Conservation (phyloP, 1,140 invertebrate species). For the Drosophila pallidifrons region DNA sequence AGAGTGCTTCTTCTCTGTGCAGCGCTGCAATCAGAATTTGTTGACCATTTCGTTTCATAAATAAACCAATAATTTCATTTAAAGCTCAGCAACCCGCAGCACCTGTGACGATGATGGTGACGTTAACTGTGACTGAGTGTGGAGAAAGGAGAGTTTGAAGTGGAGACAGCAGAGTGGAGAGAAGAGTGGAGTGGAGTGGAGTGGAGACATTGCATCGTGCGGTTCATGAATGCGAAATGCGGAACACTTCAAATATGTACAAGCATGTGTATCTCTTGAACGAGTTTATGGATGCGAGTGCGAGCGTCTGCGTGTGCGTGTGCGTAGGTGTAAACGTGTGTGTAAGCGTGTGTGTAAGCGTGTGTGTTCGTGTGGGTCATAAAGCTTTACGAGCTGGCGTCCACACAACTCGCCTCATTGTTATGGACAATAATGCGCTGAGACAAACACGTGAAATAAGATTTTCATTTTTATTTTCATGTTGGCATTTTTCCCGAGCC, state of each 20-base stretch:
- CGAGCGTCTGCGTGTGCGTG: not conserved
- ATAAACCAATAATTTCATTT: slow-evolving; percentile 81
- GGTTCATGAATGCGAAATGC: slow-evolving; percentile 60
- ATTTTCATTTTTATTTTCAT: slow-evolving; percentile 32
- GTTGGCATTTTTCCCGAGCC: slow-evolving; percentile 23
- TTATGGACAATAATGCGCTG: slow-evolving; percentile 72
- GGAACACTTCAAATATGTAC: slow-evolving; percentile 14
- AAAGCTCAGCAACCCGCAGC: slow-evolving; percentile 51
- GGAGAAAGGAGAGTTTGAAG: not conserved
- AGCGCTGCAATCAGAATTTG: slow-evolving; percentile 66
- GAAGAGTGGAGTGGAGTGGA: not conserved
- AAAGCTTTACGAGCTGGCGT: slow-evolving; percentile 61
- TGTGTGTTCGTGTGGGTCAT: slow-evolving; percentile 34
- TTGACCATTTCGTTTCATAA: slow-evolving; percentile 74
- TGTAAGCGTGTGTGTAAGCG: slow-evolving; percentile 12
- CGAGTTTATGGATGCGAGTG: not conserved
- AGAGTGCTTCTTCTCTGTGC: not conserved
- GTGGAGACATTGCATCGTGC: slow-evolving; percentile 31
- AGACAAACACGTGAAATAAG: slow-evolving; percentile 36
- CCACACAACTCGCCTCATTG: slow-evolving; percentile 49
- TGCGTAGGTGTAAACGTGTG: not conserved
- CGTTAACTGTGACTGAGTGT: not conserved
- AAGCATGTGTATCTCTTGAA: slow-evolving; percentile 8
- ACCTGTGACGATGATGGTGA: slow-evolving; percentile 26
- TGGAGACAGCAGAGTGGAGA: too few relatives aligned